Evolutionary conservation across 2,113 vertebrate species (phyloP).

Genomic region (Pitta sordida): DNA sequence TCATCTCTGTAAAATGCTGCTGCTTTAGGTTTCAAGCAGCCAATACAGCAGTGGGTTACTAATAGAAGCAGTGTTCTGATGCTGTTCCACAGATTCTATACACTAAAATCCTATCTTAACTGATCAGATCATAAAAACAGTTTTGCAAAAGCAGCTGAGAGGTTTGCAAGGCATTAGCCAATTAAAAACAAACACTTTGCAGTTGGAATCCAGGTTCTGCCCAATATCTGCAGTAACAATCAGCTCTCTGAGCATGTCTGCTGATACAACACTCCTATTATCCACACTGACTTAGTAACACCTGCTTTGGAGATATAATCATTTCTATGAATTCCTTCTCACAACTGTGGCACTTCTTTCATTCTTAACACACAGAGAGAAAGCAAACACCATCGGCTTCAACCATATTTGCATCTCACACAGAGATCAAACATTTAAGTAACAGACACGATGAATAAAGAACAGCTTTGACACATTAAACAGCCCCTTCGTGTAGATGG

Average conservation of each 20-base stretch:
- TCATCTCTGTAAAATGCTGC: background rate
- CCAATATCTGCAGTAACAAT: background rate
- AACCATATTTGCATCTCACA: background rate
- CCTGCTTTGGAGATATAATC: background rate
- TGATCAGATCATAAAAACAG: background rate
- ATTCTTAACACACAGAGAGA: background rate
- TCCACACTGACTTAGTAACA: background rate
- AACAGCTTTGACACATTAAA: slow-evolving; percentile 25
- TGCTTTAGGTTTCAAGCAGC: background rate
- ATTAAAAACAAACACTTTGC: background rate
- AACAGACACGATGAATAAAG: background rate
- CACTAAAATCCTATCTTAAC: background rate
- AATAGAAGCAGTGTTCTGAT: background rate
- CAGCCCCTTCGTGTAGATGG: background rate
- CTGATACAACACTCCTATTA: slow-evolving; percentile 25
- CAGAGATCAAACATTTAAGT: slow-evolving; percentile 23
- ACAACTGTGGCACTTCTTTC: background rate
- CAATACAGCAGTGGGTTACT: background rate
- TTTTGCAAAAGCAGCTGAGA: background rate
- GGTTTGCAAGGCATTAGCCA: background rate
- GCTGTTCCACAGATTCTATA: background rate
- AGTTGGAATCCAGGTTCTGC: background rate
- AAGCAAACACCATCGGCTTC: slow-evolving; percentile 28
- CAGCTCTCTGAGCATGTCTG: background rate
- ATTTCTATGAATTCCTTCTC: slow-evolving; percentile 47